These are phyloP conservation scores for Stratiomys singularior DNA, from an alignment of 2,888 invertebrate species.

Conservation along the genomic window DNA sequence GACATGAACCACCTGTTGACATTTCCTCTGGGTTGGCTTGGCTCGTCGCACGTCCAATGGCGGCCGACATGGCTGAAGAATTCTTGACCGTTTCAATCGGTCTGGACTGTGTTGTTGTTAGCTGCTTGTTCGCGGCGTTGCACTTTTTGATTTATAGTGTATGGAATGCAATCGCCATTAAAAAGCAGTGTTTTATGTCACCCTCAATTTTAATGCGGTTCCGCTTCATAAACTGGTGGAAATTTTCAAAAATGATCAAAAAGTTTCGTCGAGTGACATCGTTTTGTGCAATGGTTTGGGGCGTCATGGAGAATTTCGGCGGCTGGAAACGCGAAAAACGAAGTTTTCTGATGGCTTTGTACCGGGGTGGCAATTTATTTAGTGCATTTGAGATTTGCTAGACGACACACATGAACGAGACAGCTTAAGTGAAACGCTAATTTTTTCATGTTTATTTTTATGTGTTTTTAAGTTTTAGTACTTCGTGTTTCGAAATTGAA, in stretches of 20 bases:
- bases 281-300: neutral
- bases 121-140: neutral
- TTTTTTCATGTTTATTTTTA: neutral
- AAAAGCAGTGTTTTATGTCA: slow-evolving; percentile 2
- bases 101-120: neutral
- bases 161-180: slow-evolving; percentile 8
- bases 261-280: neutral
- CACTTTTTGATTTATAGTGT: neutral
- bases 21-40: neutral
- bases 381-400: neutral
- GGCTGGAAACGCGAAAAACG: neutral
- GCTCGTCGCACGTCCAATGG: neutral
- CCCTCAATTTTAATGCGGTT: neutral
- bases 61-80: neutral
- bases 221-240: neutral
- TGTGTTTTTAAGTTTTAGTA: neutral
- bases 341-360: neutral
- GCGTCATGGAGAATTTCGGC: neutral
- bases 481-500: neutral
- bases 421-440: neutral
- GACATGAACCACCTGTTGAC: slow-evolving; percentile 12
- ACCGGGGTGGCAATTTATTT: slow-evolving; percentile 4
- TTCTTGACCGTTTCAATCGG: neutral
- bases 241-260: neutral
- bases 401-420: neutral